Conservation (phyloP, 2,797 vertebrate genomes). For the Tinamus major region DNA sequence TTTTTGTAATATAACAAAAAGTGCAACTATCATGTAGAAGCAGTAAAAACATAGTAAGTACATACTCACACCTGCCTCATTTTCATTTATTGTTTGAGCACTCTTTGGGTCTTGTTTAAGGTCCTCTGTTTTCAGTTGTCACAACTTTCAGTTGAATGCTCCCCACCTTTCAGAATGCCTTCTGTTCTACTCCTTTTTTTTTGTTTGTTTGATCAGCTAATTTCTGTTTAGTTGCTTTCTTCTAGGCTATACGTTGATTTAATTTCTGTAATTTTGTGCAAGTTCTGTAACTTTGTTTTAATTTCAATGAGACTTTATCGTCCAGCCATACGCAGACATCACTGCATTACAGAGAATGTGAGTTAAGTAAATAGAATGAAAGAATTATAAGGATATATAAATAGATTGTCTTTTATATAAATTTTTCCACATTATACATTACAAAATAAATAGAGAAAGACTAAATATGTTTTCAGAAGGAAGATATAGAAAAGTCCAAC, state of each 20-base stretch:
- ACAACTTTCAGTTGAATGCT: too few relatives aligned
- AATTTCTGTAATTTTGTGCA: not conserved
- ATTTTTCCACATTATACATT: not conserved
- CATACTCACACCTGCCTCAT: not conserved
- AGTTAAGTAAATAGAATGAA: not conserved
- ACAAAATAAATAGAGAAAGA: not conserved
- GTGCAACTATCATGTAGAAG: not conserved
- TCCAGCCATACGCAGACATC: not conserved
- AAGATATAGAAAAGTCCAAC: not conserved
- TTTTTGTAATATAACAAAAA: not conserved
- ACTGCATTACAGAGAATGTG: not conserved
- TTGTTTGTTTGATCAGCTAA: not conserved
- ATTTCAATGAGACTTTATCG: not conserved
- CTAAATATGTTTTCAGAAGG: not conserved
- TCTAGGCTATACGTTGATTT: not conserved
- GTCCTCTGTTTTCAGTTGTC: not conserved
- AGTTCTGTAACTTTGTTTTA: not conserved
- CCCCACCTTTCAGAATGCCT: not conserved
- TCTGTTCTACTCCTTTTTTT: not conserved
- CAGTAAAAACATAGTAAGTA: not conserved
- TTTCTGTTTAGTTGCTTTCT: not conserved
- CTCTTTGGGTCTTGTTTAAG: not conserved
- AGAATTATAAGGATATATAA: not conserved
- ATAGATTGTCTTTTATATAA: not conserved
- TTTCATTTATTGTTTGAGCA: not conserved